Percentiles rank a stretch among this genome's conserved stretches.
Conservation (phyloP, 2,888 invertebrate species). For the Alloplasta piceator region DNA sequence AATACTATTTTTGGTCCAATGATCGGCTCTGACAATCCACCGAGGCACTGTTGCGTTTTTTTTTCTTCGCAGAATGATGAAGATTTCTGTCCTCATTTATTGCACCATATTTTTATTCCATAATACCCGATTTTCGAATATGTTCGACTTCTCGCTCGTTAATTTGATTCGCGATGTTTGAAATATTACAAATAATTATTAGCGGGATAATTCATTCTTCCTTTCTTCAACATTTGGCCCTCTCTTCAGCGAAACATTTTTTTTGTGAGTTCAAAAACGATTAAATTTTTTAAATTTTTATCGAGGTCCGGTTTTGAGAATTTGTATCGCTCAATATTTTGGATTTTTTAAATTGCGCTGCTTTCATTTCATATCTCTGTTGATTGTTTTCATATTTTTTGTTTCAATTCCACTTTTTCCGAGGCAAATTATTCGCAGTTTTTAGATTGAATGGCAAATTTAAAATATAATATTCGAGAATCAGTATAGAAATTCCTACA, state of each 20-base stretch:
- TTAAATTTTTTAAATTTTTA: too few relatives aligned
- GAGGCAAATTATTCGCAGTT: too few relatives aligned
- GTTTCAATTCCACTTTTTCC: too few relatives aligned
- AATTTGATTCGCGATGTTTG: constrained; percentile 12
- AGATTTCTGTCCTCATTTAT: constrained; percentile 5
- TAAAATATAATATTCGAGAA: too few relatives aligned
- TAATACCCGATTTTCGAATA: constrained; percentile 23
- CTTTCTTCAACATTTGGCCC: not conserved
- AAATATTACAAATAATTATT: constrained; percentile 7
- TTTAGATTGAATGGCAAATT: too few relatives aligned
- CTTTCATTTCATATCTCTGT: too few relatives aligned
- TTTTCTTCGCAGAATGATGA: constrained; percentile 16
- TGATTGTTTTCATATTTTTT: too few relatives aligned
- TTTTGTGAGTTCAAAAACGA: too few relatives aligned
- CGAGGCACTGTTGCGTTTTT: constrained; percentile 47
- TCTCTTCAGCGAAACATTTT: not conserved
- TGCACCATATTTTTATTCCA: constrained; percentile 4
- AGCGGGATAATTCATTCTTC: constrained; percentile 3
- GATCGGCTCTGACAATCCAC: constrained; percentile 31
- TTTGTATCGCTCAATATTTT: too few relatives aligned
- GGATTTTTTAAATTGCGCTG: too few relatives aligned
- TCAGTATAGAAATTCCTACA: too few relatives aligned
- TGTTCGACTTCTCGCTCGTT: not conserved
- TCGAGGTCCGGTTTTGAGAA: too few relatives aligned
- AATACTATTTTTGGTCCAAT: constrained; percentile 57